Conservation (phyloP, 2,888 invertebrate species). For the Tetropium fuscum region DNA sequence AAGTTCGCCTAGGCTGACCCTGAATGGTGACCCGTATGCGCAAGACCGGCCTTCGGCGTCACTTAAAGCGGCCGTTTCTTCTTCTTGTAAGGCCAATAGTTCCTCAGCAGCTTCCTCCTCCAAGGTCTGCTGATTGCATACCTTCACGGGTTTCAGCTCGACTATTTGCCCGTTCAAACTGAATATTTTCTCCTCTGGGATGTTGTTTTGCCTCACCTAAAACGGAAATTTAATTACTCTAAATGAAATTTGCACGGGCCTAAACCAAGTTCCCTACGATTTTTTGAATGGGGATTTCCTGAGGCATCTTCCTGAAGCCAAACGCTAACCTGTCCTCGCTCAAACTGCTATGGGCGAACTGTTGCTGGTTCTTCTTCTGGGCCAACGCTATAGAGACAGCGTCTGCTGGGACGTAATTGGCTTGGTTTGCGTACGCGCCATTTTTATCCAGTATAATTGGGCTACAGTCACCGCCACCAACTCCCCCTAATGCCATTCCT, state of each 20-base stretch:
- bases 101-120: constrained; percentile 59
- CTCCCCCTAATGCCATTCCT: not conserved
- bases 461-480: not conserved
- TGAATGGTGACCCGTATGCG: constrained; percentile 13
- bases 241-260: not conserved
- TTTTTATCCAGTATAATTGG: not conserved
- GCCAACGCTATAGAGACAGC: constrained; percentile 67
- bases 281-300: constrained; percentile 56
- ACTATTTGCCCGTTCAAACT: constrained; percentile 69
- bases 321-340: constrained; percentile 68
- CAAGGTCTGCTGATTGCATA: constrained; percentile 34
- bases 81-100: constrained; percentile 51
- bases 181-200: constrained; percentile 68
- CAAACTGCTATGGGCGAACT: constrained; percentile 51
- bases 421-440: not conserved
- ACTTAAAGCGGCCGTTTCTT: constrained; percentile 36
- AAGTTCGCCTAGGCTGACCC: constrained; percentile 64
- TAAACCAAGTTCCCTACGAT: constrained; percentile 16
- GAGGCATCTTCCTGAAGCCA: constrained; percentile 68
- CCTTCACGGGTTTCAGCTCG: constrained; percentile 62
- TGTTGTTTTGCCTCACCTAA: constrained; percentile 49
- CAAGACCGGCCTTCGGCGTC: constrained; percentile 28
- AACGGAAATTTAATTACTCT: not conserved
- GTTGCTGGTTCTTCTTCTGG: constrained; percentile 62
- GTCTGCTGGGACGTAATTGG: constrained; percentile 62